phyloP scores from a whole-genome alignment of 2,888 invertebrate genomes.

The Seira ritae region DNA sequence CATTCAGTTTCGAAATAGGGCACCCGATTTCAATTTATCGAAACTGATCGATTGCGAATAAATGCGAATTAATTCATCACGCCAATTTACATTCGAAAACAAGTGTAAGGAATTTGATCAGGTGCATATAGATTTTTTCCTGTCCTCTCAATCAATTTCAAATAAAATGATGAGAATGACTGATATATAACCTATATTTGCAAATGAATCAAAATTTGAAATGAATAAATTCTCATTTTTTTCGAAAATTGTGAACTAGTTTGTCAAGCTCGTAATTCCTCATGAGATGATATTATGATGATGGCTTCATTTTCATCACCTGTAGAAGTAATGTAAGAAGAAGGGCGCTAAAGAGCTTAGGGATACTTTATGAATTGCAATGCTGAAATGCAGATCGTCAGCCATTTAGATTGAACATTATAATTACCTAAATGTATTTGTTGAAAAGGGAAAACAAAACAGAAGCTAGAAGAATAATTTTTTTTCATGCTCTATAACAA shows the following conservation, averaged over 20 bases:
- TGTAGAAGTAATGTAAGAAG: too few relatives aligned
- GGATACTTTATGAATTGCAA: too few relatives aligned
- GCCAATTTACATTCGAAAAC: not conserved
- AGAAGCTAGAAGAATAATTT: too few relatives aligned
- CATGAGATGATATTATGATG: not conserved
- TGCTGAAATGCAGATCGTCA: too few relatives aligned
- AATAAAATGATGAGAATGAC: not conserved
- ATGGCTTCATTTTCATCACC: conserved; percentile 4
- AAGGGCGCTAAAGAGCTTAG: too few relatives aligned
- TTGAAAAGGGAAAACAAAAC: too few relatives aligned
- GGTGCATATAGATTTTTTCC: not conserved
- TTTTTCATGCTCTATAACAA: not conserved
- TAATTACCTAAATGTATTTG: too few relatives aligned
- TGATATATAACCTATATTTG: not conserved
- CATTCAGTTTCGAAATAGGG: conserved; percentile 1
- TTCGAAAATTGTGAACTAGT: conserved; percentile 5
- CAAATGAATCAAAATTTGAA: not conserved
- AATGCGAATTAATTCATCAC: conserved; percentile 8
- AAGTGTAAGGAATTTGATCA: not conserved
- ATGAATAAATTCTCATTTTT: not conserved
- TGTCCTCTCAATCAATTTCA: not conserved
- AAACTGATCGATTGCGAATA: conserved; percentile 1
- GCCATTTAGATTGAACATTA: too few relatives aligned
- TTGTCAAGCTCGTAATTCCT: conserved; percentile 1
- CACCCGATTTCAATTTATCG: not conserved